Conservation (phyloP, 2,888 invertebrate genomes). For the Drosophila cognata region DNA sequence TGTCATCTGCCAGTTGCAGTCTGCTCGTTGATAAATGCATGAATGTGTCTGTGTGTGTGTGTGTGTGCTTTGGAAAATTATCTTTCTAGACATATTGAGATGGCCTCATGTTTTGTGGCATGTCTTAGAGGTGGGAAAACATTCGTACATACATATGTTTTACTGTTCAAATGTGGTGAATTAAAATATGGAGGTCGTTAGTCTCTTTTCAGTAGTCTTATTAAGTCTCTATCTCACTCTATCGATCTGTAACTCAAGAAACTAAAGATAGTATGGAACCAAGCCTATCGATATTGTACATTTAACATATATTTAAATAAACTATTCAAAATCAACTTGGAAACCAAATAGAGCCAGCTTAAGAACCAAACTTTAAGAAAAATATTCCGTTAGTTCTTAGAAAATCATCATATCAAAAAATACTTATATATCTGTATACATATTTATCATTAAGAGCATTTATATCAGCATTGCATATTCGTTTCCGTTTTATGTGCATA, state of each 20-base stretch:
- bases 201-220: neutral
- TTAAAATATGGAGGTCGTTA: constrained; percentile 6
- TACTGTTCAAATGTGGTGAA: constrained; percentile 13
- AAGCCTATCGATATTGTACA: neutral
- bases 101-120: constrained; percentile 65
- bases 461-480: constrained; percentile 7
- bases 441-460: neutral
- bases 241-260: neutral
- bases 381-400: constrained; percentile 6
- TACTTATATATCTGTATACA: neutral
- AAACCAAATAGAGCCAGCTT: neutral
- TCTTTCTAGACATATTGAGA: constrained; percentile 44
- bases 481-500: constrained; percentile 12
- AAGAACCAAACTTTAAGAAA: neutral
- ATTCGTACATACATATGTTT: constrained; percentile 40
- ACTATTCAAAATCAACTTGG: neutral
- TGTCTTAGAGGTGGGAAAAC: constrained; percentile 62
- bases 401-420: neutral
- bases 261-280: neutral
- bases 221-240: neutral
- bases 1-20: constrained; percentile 64
- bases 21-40: constrained; percentile 36
- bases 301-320: neutral
- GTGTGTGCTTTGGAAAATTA: constrained; percentile 58
- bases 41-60: constrained; percentile 17